These are phyloP conservation scores for Allolobophora icterica DNA, from an alignment of 2,888 invertebrate genomes.

Conservation along the genomic window DNA sequence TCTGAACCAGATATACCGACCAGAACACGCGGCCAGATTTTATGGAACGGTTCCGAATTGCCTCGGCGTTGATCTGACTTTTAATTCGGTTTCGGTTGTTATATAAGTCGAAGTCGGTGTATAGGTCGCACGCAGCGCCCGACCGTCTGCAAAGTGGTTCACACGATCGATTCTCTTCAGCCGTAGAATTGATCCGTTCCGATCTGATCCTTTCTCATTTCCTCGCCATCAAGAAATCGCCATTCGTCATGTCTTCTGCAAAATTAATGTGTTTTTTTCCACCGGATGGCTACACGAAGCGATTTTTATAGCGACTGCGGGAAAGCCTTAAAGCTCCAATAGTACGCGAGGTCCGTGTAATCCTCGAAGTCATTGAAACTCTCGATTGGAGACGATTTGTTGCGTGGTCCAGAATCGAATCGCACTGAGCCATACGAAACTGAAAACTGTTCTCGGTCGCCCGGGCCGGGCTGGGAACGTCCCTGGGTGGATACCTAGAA, in stretches of 20 bases:
- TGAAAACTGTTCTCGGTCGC: neutral
- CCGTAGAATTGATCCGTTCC: neutral
- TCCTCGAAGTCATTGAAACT: neutral
- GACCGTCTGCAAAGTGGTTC: neutral
- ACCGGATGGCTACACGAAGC: neutral
- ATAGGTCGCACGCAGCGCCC: neutral
- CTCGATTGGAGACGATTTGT: neutral
- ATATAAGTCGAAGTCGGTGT: neutral
- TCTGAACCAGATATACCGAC: neutral
- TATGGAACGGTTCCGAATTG: slow-evolving; percentile 17
- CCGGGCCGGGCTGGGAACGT: neutral
- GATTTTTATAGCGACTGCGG: neutral
- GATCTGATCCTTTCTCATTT: neutral
- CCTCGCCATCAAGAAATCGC: slow-evolving; percentile 5
- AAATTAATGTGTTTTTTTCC: neutral
- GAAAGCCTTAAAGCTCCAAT: neutral
- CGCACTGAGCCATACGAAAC: neutral
- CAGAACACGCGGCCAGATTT: neutral
- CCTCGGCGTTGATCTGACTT: slow-evolving; percentile 2
- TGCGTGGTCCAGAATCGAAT: neutral
- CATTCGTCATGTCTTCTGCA: neutral
- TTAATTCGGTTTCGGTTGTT: neutral
- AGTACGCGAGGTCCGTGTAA: neutral
- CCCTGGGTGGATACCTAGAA: neutral
- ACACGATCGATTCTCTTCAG: neutral